phyloP scores from a whole-genome alignment of 2,797 vertebrate genomes.

The Mastacembelus armatus region DNA sequence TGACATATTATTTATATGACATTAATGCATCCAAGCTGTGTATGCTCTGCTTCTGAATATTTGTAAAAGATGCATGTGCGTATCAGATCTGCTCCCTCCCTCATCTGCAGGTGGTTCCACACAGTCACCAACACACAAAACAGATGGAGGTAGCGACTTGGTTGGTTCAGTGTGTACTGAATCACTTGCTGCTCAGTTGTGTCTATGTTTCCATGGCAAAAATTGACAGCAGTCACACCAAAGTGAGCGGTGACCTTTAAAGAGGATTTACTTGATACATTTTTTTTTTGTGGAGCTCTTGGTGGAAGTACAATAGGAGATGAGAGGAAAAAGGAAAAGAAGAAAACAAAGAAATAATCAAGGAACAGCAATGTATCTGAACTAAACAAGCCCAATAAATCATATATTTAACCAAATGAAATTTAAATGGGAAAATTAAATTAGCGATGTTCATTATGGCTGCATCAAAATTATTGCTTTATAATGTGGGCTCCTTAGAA shows the following conservation, averaged over 20 bases:
- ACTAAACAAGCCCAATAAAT: not conserved
- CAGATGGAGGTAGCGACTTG: slow-evolving; percentile 49
- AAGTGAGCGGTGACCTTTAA: slow-evolving; percentile 37
- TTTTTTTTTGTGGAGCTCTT: not conserved
- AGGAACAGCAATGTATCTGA: not conserved
- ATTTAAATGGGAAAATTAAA: slow-evolving; percentile 12
- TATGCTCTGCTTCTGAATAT: too few relatives aligned
- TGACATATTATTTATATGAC: too few relatives aligned
- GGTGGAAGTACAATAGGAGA: not conserved
- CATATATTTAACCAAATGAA: slow-evolving; percentile 6
- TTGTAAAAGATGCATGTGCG: not conserved
- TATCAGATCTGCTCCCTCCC: slow-evolving; percentile 21
- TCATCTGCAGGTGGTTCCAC: slow-evolving; percentile 34
- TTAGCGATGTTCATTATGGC: not conserved
- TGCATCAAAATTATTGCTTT: slow-evolving; percentile 11
- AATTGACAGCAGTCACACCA: not conserved
- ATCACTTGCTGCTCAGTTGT: slow-evolving; percentile 35
- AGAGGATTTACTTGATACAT: not conserved
- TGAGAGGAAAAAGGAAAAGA: not conserved
- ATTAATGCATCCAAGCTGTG: too few relatives aligned
- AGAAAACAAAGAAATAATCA: not conserved
- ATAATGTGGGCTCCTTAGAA: slow-evolving; percentile 31
- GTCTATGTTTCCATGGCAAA: slow-evolving; percentile 33
- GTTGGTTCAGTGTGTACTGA: slow-evolving; percentile 31
- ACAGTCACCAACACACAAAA: slow-evolving; percentile 16